A percentile compares a stretch with the other conserved stretches of the same genome.
Conservation (phyloP, 2,888 invertebrate species). For the Venusia cambrica region DNA sequence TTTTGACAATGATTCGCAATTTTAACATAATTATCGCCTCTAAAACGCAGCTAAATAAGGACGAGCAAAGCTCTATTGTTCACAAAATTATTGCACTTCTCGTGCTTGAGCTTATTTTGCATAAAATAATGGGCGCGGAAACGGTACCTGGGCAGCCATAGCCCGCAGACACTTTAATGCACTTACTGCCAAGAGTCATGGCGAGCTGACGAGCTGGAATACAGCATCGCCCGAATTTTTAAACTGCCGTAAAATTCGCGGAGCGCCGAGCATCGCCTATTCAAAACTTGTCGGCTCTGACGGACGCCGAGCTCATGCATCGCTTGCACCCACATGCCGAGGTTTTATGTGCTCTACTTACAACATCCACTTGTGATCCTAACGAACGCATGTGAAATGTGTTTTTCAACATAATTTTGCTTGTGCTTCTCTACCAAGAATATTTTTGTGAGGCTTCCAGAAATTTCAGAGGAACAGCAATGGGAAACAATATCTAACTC, state of each 20-base stretch:
- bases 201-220: conserved; percentile 43
- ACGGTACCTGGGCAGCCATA: conserved; percentile 41
- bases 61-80: conserved; percentile 55
- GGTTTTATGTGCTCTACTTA: conserved; percentile 35
- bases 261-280: conserved; percentile 33
- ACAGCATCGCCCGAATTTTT: conserved; percentile 41
- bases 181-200: conserved; percentile 50
- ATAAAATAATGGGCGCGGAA: conserved; percentile 61
- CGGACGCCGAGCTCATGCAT: conserved; percentile 34
- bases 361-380: conserved; percentile 19
- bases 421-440: no score
- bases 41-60: conserved; percentile 29
- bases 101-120: conserved; percentile 55
- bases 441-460: no score
- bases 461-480: no score
- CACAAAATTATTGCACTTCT: conserved; percentile 58
- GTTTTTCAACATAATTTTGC: no score
- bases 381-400: conserved; percentile 1
- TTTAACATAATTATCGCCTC: conserved; percentile 29
- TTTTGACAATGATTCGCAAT: no score
- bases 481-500: no score
- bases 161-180: conserved; percentile 58
- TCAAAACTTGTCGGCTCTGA: conserved; percentile 41
- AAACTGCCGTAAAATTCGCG: conserved; percentile 36
- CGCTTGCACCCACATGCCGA: conserved; percentile 32